phyloP scores from a whole-genome alignment of 1,140 invertebrate species.

The Diuraphis noxia region DNA sequence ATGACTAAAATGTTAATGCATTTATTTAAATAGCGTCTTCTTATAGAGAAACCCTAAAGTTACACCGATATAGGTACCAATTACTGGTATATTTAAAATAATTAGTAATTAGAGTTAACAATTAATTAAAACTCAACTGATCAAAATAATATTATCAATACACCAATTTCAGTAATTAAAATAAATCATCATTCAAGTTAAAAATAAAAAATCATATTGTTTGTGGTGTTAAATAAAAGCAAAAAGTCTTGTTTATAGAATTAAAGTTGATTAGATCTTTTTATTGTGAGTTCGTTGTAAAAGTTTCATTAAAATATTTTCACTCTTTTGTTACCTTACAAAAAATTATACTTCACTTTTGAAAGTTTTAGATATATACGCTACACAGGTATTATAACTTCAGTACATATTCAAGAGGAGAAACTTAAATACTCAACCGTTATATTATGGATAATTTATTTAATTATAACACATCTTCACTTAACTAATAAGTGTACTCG shows the following conservation, averaged over 20 bases:
- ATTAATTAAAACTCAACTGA: background rate
- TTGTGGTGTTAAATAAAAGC: background rate
- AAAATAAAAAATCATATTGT: background rate
- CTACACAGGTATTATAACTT: background rate
- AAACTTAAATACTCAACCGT: background rate
- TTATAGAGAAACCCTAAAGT: background rate
- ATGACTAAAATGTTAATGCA: background rate
- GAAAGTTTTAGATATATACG: background rate
- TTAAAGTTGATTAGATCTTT: constrained; percentile 13
- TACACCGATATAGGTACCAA: background rate
- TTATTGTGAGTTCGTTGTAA: background rate
- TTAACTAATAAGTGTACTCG: no score
- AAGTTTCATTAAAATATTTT: background rate
- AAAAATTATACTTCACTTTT: background rate
- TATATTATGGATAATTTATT: background rate
- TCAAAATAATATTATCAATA: background rate
- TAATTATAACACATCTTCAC: background rate
- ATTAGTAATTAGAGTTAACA: background rate
- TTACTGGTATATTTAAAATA: background rate
- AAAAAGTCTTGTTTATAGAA: background rate
- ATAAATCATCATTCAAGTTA: background rate
- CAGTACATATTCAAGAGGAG: background rate
- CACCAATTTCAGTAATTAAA: background rate
- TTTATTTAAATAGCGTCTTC: background rate
- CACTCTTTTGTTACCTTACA: background rate